A percentile compares a stretch with the other conserved stretches of the same genome.
phyloP scores from a whole-genome alignment of 2,797 vertebrate species.

The Allobates femoralis region DNA sequence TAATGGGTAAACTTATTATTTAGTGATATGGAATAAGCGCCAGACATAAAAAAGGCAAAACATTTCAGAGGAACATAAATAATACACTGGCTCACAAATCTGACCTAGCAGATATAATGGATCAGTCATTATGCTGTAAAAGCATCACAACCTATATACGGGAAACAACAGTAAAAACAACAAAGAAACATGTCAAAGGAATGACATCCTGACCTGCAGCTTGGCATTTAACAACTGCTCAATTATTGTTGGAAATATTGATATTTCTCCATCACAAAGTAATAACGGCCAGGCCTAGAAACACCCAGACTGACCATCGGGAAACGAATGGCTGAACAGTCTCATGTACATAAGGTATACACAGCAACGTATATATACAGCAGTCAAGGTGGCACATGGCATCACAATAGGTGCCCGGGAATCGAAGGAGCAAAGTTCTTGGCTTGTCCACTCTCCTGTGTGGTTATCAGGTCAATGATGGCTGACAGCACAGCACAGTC shows the following conservation, averaged over 20 bases:
- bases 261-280: background rate
- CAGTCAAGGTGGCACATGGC: constrained; percentile 57
- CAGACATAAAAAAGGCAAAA: background rate
- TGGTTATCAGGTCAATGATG: constrained; percentile 96
- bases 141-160: background rate
- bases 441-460: constrained; percentile 84
- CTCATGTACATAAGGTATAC: background rate
- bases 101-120: background rate
- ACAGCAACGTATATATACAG: background rate
- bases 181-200: background rate
- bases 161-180: background rate
- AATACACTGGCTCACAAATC: background rate
- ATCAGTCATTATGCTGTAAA: background rate
- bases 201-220: background rate
- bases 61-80: constrained; percentile 28
- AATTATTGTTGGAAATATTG: background rate
- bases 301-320: background rate
- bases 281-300: background rate
- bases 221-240: background rate
- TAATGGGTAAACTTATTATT: background rate
- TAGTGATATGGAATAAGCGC: background rate
- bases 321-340: background rate
- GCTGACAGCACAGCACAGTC: constrained; percentile 94
- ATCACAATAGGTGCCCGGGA: constrained; percentile 71
- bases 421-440: constrained; percentile 70